Base-by-base conservation (phyloP, 2,888 invertebrate genomes). In the Hartigia nigra region DNA sequence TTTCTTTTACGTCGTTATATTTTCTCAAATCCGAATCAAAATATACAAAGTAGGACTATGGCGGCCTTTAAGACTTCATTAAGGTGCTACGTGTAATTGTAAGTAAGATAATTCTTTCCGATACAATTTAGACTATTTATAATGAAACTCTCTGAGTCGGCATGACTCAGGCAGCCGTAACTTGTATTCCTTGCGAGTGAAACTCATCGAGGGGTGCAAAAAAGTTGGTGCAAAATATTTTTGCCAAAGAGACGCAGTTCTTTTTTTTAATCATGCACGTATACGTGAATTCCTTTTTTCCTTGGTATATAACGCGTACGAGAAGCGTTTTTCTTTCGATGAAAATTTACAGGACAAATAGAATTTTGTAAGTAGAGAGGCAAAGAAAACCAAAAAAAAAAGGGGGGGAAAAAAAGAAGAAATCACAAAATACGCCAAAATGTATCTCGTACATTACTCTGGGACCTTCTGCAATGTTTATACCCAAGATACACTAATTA, bases 161-260 rank as follows among this genome's bases (percentile, higher is more conserved):
- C 55, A 9, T 9, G 55, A 23, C 55, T 23, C 55, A 9, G 55
- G 55, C 55, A 55, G 55, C 55, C 23, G 2, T 55, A 55, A 72
- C 72, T 72, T 72, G 72, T 72, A 32, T 34, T 72, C 23, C 72
- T 72, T 72, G 23, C 55, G 55, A 55, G 55, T 55, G 55, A 55
- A 55, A 55, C 55, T 55, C 55, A 23, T 55, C 55, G 34, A 72
- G 72, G 72, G 32, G 72, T 72, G 72, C 55, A 55, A 55, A 55
- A 55, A 23, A 55, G 55, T 5, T 55, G 55, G 83, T 80, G 83
- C 83, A 84, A 84, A 85, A 79, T 83, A 82, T 84, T 76, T 72
- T 87, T 87, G 87, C 87, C 87, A 87, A 87, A 87, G 87, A 87
- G 83, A 84, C 81, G 55, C 55, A 55, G 55, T 55, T 55, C n/a